These are phyloP conservation scores for Anseranas semipalmata DNA, from an alignment of 2,113 vertebrate species.

Conservation along the genomic window DNA sequence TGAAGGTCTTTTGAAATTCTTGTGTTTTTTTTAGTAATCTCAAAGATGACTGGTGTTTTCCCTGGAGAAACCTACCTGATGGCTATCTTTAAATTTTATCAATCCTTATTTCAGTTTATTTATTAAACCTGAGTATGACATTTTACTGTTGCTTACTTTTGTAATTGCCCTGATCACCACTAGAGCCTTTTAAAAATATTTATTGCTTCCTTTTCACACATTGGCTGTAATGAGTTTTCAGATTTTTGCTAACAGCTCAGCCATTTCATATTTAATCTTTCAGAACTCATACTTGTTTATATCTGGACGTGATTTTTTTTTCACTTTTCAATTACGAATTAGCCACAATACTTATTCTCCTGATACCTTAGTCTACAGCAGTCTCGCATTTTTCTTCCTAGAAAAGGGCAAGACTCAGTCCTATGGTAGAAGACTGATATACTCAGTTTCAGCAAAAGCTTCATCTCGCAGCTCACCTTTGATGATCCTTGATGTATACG, in stretches of 20 bases:
- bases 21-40: rapidly evolving
- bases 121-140: neutral
- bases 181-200: neutral
- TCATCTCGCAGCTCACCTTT: neutral
- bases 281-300: neutral
- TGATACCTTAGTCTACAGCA: neutral
- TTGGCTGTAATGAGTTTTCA: neutral
- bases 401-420: neutral
- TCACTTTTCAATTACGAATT: neutral
- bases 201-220: neutral
- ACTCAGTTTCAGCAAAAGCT: neutral
- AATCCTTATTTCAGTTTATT: neutral
- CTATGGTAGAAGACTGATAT: neutral
- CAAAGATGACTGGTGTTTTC: neutral
- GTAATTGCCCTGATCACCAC: neutral
- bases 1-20: neutral
- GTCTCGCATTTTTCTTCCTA: neutral
- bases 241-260: neutral
- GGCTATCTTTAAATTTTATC: neutral
- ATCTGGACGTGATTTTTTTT: neutral
- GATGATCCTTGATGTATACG: neutral
- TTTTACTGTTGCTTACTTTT: neutral
- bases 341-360: neutral
- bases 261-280: neutral
- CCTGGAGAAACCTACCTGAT: neutral